These are phyloP conservation scores for Tolmerus cingulatus DNA, from an alignment of 2,888 invertebrate genomes.

Conservation along the genomic window DNA sequence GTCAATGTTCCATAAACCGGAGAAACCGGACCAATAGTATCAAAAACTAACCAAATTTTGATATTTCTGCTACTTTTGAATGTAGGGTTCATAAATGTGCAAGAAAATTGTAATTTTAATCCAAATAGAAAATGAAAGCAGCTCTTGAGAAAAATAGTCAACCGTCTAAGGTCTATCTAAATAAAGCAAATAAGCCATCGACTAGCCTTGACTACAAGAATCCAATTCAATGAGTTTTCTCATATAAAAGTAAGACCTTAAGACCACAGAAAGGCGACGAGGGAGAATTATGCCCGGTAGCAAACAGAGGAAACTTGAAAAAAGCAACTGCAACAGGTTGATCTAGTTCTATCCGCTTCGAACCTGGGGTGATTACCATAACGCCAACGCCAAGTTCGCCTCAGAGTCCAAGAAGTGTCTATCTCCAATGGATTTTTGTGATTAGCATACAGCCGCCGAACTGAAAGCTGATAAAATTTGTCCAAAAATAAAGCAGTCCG, in stretches of 20 bases:
- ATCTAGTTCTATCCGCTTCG: constrained; percentile 13
- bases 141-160: neutral
- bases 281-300: neutral
- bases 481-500: neutral
- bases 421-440: neutral
- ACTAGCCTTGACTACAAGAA: neutral
- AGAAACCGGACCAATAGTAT: too few relatives aligned
- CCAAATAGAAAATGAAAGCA: neutral
- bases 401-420: neutral
- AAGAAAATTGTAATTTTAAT: neutral
- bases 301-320: neutral
- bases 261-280: neutral
- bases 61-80: too few relatives aligned
- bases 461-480: neutral
- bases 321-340: constrained; percentile 18
- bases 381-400: neutral
- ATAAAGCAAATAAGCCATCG: neutral
- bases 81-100: too few relatives aligned
- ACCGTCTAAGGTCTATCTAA: neutral
- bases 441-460: neutral
- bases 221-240: neutral
- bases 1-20: too few relatives aligned
- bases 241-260: neutral
- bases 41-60: too few relatives aligned
- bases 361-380: neutral